A percentile compares a stretch with the other conserved stretches of the same genome.
Evolutionary conservation across 2,797 vertebrate species (phyloP).

Genomic region (Neomorphus geoffroyi): DNA sequence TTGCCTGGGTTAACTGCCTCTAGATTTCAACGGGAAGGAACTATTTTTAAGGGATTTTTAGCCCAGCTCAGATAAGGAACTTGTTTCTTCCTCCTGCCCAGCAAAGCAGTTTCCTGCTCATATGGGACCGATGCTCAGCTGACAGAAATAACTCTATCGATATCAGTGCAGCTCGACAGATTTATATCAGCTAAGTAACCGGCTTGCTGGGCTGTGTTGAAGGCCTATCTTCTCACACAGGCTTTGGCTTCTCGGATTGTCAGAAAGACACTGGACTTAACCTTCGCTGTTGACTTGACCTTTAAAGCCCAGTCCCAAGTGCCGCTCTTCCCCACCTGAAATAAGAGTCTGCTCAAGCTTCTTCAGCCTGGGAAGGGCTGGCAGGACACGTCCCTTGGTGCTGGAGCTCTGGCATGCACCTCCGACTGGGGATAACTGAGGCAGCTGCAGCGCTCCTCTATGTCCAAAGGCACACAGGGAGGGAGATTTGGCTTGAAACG

Average conservation of each 20-base stretch:
- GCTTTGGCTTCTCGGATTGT: background rate
- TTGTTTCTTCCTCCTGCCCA: background rate
- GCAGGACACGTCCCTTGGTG: background rate
- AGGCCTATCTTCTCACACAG: background rate
- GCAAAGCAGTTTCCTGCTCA: background rate
- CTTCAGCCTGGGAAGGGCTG: background rate
- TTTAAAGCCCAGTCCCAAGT: background rate
- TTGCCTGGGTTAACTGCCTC: background rate
- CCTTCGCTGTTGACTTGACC: background rate
- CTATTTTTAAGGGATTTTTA: background rate
- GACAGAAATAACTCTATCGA: background rate
- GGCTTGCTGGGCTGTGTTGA: slow-evolving; percentile 8
- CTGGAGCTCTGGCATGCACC: background rate
- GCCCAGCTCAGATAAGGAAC: background rate
- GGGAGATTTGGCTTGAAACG: background rate
- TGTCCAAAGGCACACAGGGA: background rate
- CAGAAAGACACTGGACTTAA: slow-evolving; percentile 35
- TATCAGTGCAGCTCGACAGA: background rate
- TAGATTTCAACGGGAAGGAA: background rate
- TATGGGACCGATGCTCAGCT: background rate
- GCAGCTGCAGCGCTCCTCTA: background rate
- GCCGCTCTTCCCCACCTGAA: background rate
- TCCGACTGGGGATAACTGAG: background rate
- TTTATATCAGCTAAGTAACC: background rate
- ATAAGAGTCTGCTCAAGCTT: background rate